Evolutionary conservation across 2,888 invertebrate species (phyloP), one percentile per base, ranked within the genome.

Genomic region (Xiphydria camelus): DNA sequence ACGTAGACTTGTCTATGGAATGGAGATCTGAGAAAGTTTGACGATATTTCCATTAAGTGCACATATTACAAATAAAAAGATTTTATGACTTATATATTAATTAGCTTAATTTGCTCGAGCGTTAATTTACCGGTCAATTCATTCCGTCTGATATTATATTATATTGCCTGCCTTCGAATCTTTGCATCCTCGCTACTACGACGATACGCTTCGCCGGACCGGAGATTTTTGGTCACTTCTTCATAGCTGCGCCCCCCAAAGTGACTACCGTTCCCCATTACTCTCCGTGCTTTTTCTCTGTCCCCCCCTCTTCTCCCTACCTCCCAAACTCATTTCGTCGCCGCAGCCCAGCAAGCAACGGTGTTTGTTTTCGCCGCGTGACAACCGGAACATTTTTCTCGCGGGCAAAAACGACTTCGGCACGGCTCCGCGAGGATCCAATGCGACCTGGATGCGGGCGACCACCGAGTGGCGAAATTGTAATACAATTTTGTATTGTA

Each of bases 271-370:
- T 12, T 9, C 9, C 12, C 4, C 29, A 12, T 5, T 14, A 7
- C 14, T 14, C 12, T 14, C 29, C 14, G 12, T 12, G 29, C 29
- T 29, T 29, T 29, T 29, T 29, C 29, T 29, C 12, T 14, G n/a
- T n/a, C n/a, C n/a, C n/a, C n/a, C n/a, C n/a, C n/a, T n/a, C n/a
- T n/a, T n/a, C n/a, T n/a, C n/a, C n/a, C n/a, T n/a, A n/a, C 29
- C 29, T 14, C 7, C 4, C 42, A 35, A 34, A 35, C 43, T 55
- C 49, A 52, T 59, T 52, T 45, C 46, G 39, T 44, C 22, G 40
- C 32, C 45, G 23, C 42, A 41, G 47, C 51, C 47, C 34, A 20
- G 22, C 39, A 37, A 45, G 26, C 33, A 29, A 41, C 41, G 37
- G 22, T 51, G 41, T 51, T 51, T 45, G 50, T 45, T 51, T 51